A percentile compares a stretch with the other conserved stretches of the same genome.
These are phyloP conservation scores for Saccopteryx leptura DNA, from an alignment of 2,113 vertebrate species.

Conservation along the genomic window DNA sequence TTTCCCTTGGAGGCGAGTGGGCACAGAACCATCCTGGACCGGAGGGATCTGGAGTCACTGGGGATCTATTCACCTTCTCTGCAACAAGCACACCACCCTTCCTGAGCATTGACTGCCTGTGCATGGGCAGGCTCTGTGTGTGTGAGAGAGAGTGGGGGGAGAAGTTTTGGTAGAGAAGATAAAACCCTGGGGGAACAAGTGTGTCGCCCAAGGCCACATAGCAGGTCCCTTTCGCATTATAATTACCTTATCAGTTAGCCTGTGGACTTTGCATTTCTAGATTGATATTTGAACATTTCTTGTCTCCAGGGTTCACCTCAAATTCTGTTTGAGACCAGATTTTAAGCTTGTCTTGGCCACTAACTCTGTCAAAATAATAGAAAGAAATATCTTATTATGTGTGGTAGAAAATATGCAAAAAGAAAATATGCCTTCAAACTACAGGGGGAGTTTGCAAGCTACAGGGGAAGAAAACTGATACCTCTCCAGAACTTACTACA, in stretches of 20 bases:
- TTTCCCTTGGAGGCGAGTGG: neutral
- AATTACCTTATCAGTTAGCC: too few relatives aligned
- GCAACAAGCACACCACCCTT: neutral
- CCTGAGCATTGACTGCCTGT: neutral
- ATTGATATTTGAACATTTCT: too few relatives aligned
- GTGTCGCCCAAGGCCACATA: too few relatives aligned
- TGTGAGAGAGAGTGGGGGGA: neutral
- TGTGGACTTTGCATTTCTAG: too few relatives aligned
- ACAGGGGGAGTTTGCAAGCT: neutral
- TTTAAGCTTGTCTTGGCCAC: too few relatives aligned
- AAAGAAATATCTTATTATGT: too few relatives aligned
- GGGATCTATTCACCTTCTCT: neutral
- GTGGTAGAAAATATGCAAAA: neutral
- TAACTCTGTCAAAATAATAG: too few relatives aligned
- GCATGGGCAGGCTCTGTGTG: neutral
- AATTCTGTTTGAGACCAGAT: too few relatives aligned
- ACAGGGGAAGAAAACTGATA: neutral
- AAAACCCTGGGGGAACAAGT: too few relatives aligned
- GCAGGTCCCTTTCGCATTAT: too few relatives aligned
- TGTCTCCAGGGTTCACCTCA: too few relatives aligned
- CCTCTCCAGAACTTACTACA: neutral
- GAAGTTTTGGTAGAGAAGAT: too few relatives aligned
- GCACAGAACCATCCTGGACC: neutral
- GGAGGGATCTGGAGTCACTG: neutral
- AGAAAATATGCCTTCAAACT: neutral